Conservation (phyloP, 2,113 vertebrate species). For the Rhabdornis inornatus region DNA sequence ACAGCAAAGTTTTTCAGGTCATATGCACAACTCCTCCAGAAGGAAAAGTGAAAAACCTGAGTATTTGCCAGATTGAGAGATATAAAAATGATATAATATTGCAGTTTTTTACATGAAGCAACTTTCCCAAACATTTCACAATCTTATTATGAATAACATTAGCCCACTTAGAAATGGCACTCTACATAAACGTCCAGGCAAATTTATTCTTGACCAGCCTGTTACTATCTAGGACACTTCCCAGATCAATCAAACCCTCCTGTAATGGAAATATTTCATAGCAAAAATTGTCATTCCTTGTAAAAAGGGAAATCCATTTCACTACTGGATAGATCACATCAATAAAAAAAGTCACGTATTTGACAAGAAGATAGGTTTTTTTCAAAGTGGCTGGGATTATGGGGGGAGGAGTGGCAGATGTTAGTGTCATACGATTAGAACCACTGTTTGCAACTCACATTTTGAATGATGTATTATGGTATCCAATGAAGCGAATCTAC, state of each 20-base stretch:
- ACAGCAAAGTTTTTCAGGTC: background rate
- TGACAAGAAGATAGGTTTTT: conserved; percentile 31
- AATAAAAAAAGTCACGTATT: conserved; percentile 37
- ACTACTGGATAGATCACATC: background rate
- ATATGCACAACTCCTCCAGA: background rate
- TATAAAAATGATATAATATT: background rate
- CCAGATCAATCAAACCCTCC: conserved; percentile 7
- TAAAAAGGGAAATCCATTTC: conserved; percentile 52
- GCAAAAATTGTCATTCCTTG: conserved; percentile 9
- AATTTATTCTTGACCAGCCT: background rate
- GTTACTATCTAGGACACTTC: background rate
- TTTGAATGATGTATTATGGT: conserved; percentile 34
- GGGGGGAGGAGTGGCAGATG: background rate
- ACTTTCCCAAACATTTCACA: background rate
- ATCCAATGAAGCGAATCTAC: conserved; percentile 17
- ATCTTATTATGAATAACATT: background rate
- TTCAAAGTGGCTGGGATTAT: background rate
- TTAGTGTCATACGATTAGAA: conserved; percentile 45
- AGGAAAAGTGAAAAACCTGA: background rate
- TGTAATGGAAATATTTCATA: background rate
- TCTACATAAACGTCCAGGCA: background rate
- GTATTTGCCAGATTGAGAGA: background rate
- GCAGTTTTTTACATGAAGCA: background rate
- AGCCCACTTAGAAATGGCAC: background rate
- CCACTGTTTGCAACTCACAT: conserved; percentile 47